Base-by-base conservation (phyloP, 2,113 vertebrate species). In the Ailurus styani region DNA sequence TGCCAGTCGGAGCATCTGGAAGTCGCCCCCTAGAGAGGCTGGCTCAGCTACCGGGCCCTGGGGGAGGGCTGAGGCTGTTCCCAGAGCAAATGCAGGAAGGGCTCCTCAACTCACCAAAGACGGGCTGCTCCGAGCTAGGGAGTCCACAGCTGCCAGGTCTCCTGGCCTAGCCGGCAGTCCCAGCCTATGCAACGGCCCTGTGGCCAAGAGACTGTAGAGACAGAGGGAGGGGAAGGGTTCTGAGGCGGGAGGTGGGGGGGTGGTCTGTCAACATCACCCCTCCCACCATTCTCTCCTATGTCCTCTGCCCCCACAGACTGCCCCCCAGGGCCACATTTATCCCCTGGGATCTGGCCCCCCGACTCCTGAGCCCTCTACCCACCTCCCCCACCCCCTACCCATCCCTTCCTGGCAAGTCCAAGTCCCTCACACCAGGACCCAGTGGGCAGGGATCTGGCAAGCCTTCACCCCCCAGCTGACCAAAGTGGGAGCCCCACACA, bases 91-190 rank as follows among this genome's bases (percentile, higher is more conserved):
- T 10, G 47, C 5, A 34, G 15, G 50, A 55, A 52, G 45, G 23
- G 2, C 64, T 21, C 29, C 25, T 25, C 10, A 75, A 97, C 98
- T 98, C 89, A 97, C 94, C 97, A 89, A 90, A 86, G 57, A n/a
- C 47, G 81, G 54, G 72, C 82, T 86, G 70, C 72, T 93, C n/a
- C 1, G 5, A 70, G 42, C 81, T 34, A 40, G 55, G 37, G 40
- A 27, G 79, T 87, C 92, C 54, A 0, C n/a, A 34, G 83, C 40
- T 18, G 6, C 83, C 90, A 57, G 83, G 54, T 77, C 52, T 79
- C 85, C 91, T 77, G 85, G 52, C 31, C 77, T 2, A n/a, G 42
- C 60, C 2, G 0, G 47, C 12, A 2, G 62, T 60, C 73, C 20
- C 54, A 27, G 50, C 37, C 81, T 17, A 27, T 18, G n/a, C 13